phyloP scores from a whole-genome alignment of 2,797 vertebrate genomes.

The Sebastes alutus region DNA sequence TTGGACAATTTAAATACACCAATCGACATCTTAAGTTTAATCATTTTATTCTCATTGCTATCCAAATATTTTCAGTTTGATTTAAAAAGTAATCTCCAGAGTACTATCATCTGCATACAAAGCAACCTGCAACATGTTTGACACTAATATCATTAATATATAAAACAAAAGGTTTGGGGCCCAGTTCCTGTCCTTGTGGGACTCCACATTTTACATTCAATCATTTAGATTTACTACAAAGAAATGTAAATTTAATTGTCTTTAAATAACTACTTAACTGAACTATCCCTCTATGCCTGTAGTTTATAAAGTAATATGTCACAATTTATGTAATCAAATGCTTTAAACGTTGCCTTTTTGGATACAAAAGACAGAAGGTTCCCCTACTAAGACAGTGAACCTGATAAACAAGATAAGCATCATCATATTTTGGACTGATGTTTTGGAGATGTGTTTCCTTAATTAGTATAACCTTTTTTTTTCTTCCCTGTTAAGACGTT shows the following conservation, averaged over 20 bases:
- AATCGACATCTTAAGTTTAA: background rate
- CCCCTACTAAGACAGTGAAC: background rate
- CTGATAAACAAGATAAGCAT: background rate
- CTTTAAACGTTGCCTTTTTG: background rate
- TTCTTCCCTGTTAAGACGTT: background rate
- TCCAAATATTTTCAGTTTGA: background rate
- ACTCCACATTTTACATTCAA: background rate
- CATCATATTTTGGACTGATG: background rate
- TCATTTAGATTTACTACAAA: background rate
- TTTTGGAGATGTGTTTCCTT: background rate
- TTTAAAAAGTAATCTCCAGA: background rate
- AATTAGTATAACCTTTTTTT: background rate
- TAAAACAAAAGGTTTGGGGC: background rate
- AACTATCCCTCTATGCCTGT: background rate
- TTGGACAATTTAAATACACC: background rate
- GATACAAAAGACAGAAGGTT: background rate
- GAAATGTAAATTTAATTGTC: background rate
- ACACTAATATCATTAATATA: background rate
- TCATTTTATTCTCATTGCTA: background rate
- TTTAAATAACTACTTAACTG: background rate
- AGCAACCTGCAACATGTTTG: background rate
- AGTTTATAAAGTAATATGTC: background rate
- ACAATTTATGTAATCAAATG: background rate
- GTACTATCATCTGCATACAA: background rate
- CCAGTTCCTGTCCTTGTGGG: background rate